Percentiles rank a stretch among this genome's conserved stretches.
Conservation (phyloP, 2,888 invertebrate species). For the Cyrtodaria siliqua region DNA sequence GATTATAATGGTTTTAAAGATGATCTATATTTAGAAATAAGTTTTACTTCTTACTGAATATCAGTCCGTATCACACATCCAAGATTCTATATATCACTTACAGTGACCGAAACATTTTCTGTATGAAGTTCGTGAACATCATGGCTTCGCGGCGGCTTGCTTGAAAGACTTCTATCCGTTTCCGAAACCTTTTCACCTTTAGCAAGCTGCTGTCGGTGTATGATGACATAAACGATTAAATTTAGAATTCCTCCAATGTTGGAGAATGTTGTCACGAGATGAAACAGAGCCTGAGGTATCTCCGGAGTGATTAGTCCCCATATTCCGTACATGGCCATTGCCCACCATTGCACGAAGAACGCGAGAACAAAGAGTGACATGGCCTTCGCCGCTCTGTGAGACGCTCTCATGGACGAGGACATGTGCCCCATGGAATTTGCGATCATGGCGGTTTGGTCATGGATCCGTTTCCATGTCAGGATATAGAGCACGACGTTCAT, state of each 20-base stretch:
- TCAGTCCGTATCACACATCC: too few species aligned
- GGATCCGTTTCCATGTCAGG: conserved; percentile 62
- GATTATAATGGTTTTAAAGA: too few species aligned
- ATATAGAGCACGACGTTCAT: conserved; percentile 59
- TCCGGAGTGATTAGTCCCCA: conserved; percentile 54
- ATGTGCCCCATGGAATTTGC: conserved; percentile 30
- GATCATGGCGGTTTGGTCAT: conserved; percentile 38
- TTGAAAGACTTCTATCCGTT: neutral
- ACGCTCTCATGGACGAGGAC: too few species aligned
- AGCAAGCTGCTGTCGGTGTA: conserved; percentile 26
- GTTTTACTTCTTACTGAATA: too few species aligned
- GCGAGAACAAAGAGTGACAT: conserved; percentile 66
- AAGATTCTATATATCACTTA: too few species aligned
- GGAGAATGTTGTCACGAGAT: conserved; percentile 63
- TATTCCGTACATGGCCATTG: too few species aligned
- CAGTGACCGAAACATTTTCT: too few species aligned
- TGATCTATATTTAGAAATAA: too few species aligned
- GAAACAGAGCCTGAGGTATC: conserved; percentile 56
- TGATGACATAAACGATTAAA: conserved; percentile 54
- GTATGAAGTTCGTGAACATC: too few species aligned
- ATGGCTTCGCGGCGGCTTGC: too few species aligned
- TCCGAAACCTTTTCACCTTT: conserved; percentile 41
- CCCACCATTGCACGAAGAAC: conserved; percentile 68
- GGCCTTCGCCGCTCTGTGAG: conserved; percentile 62
- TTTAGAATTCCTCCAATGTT: conserved; percentile 65